Base-by-base conservation (phyloP, 92 coral and sea anemone species). In the Pocillopora meandrina region DNA sequence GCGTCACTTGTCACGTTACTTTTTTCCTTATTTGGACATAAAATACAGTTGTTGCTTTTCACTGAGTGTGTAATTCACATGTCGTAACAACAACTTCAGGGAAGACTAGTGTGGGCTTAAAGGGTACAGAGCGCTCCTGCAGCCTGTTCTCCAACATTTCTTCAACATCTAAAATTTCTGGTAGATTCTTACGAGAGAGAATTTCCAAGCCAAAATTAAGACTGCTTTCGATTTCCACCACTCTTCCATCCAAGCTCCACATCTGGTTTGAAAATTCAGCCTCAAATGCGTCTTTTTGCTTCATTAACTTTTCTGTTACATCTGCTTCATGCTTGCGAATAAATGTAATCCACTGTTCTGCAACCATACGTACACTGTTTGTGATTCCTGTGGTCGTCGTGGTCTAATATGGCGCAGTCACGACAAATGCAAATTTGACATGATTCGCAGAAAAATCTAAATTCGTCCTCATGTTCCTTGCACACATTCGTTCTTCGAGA, bases 81-180 rank as follows among this genome's bases (percentile, higher is more conserved):
- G n/a, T n/a, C n/a, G n/a, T n/a, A n/a, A n/a, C n/a, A 14, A 3
- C 57, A 16, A 79, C 82, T n/a, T 56, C 82, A 11, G 49, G 0
- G 15, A 3, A 1, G 21, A 63, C 17, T 11, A 78, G 15, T 49
- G 9, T 14, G 17, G 1, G 21, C 18, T 55, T 42, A 9, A 47
- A 20, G 0, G 61, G 69, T 9, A 1, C 61, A 1, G 52, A 55
- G 18, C 65, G 59, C 20, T 79, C 64, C 60, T 57, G 63, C 31
- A 79, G 61, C 26, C 75, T 79, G 26, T 8, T 42, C 2, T 67
- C 65, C 10, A 79, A 19, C 23, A 67, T 31, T 67, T 56, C 64
- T 79, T 79, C 62, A 0, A 79, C 66, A 18, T 79, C 65, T 26
- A 79, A 55, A 49, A 79, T 79, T 31, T 79, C 84, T 14, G 75